Evolutionary conservation across 2,113 vertebrate species (phyloP).

Genomic region (Vulpes vulpes): DNA sequence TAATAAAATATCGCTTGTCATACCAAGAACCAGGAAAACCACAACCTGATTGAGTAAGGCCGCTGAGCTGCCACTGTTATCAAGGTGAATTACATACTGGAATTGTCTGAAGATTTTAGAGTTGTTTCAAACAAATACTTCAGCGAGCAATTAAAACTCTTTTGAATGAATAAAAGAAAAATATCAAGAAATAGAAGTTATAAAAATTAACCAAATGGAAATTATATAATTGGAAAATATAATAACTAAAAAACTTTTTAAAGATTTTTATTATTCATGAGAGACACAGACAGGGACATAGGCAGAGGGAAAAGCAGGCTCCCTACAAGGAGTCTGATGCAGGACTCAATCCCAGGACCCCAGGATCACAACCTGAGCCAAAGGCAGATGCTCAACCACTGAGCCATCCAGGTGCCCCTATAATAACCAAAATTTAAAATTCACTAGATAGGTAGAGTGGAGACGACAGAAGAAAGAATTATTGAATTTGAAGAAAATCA

Average conservation of each 20-base stretch:
- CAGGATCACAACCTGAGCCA: too few relatives aligned
- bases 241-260: too few relatives aligned
- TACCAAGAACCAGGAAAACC: not conserved
- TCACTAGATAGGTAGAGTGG: not conserved
- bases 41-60: not conserved
- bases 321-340: too few relatives aligned
- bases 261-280: too few relatives aligned
- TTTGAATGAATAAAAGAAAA: not conserved
- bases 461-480: not conserved
- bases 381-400: too few relatives aligned
- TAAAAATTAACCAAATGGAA: not conserved
- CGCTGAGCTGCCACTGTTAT: not conserved
- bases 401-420: too few relatives aligned
- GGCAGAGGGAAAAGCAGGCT: too few relatives aligned
- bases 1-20: not conserved
- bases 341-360: too few relatives aligned
- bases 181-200: constrained; percentile 11
- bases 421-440: not conserved
- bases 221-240: not conserved
- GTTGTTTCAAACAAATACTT: not conserved
- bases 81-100: not conserved
- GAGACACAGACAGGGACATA: too few relatives aligned
- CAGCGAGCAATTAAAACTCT: not conserved
- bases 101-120: not conserved
- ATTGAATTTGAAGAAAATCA: not conserved